Percentiles rank a stretch among this genome's conserved stretches.
Evolutionary conservation across 2,888 invertebrate species (phyloP).

Genomic region (Abrostola triplasia): DNA sequence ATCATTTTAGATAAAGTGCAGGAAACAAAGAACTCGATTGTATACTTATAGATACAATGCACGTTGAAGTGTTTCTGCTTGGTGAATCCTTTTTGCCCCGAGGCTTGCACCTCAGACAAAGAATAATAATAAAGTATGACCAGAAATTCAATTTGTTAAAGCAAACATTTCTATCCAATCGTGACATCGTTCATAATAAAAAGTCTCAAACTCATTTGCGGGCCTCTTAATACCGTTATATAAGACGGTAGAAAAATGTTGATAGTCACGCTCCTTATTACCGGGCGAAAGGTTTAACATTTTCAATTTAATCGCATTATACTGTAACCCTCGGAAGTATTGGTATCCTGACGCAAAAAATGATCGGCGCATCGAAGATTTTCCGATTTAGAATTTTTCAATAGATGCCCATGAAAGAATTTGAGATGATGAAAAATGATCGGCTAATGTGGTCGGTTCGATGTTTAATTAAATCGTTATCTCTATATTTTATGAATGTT

Average conservation of each 20-base stretch:
- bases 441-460: conserved; percentile 32
- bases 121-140: conserved; percentile 16
- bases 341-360: conserved; percentile 66
- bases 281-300: conserved; percentile 73
- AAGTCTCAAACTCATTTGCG: conserved; percentile 66
- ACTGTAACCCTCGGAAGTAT: conserved; percentile 78
- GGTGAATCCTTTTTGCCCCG: neutral
- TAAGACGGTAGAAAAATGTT: conserved; percentile 78
- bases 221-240: conserved; percentile 70
- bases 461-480: conserved; percentile 34
- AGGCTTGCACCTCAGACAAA: conserved; percentile 2
- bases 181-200: conserved; percentile 60
- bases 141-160: conserved; percentile 47
- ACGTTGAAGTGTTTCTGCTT: neutral
- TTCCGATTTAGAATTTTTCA: conserved; percentile 56
- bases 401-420: conserved; percentile 55
- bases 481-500: conserved; percentile 8
- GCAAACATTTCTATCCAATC: conserved; percentile 59
- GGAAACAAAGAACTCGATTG: conserved; percentile 2
- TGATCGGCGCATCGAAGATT: conserved; percentile 49
- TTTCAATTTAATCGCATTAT: conserved; percentile 85
- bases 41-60: neutral
- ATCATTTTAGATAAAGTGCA: conserved; percentile 7
- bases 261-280: conserved; percentile 85
- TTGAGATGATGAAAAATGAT: conserved; percentile 57